Evolutionary conservation across 1,140 invertebrate genomes (phyloP), one percentile per base, ranked within the genome.

Genomic region (Cyclargus thomasi): DNA sequence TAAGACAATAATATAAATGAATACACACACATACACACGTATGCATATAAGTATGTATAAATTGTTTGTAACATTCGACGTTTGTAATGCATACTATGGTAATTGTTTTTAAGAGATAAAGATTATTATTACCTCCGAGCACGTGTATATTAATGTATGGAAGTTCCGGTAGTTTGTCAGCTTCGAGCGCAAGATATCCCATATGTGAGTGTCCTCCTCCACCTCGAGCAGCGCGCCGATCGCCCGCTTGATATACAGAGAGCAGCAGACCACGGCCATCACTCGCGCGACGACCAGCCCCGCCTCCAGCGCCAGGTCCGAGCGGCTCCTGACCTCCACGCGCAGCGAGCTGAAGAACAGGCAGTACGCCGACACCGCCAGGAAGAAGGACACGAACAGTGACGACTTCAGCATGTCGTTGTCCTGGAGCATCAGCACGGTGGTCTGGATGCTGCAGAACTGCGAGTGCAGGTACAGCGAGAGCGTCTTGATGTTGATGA

Each of bases 131-230:
- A n/a, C n/a, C 1, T 93, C 90, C 1, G 95, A 94, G 88, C 96
- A 97, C 0, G 95, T 97, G 73, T 97, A 97, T 11, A 97, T 86
- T 77, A 95, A 85, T 0, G 96, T 97, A 78, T 97, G 95, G 77
- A 97, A 97, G 74, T 94, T 94, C 76, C 93, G 93, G 79, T 94
- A 97, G 73, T 92, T 86, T 0, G 92, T 93, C 55, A 97, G 93
- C 85, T 97, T 97, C 1, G 96, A 93, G 65, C 87, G 91, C 0
- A 97, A 85, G 55, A 97, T 93, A 72, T 96, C 95, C 78, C 94
- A 94, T 55, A 97, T 93, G 77, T 97, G 96, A 23, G 92, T 91
- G 91, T 96, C 92, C 21, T 93, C 92, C 57, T 92, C 77, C 0
- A 85, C 83, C 10, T 83, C 77, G 1, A 86, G 71, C 0, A 90